Evolutionary conservation across 2,888 invertebrate species (phyloP).

Genomic region (Melanotus villosus): DNA sequence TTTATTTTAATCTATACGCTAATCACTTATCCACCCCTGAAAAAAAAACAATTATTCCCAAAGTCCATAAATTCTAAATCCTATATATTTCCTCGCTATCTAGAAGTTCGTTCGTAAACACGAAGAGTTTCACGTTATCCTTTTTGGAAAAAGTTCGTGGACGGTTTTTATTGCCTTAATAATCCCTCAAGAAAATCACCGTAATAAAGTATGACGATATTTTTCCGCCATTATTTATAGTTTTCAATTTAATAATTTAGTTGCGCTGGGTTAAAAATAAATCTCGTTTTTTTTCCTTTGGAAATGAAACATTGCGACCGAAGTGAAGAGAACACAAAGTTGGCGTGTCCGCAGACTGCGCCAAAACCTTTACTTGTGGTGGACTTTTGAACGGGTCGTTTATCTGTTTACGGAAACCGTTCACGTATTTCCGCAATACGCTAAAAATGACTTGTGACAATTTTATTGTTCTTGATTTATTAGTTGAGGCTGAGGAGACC

Average conservation of each 20-base stretch:
- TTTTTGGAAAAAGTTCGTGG: conserved; percentile 24
- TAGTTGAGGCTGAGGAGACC: too few relatives aligned
- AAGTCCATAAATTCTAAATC: conserved; percentile 31
- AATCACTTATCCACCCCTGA: conserved; percentile 30
- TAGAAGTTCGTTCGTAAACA: conserved; percentile 27
- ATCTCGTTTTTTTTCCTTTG: conserved; percentile 3
- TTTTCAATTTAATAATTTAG: conserved; percentile 29
- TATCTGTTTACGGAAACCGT: conserved; percentile 33
- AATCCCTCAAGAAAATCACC: conserved; percentile 24
- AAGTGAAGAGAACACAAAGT: conserved; percentile 19
- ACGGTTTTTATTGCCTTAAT: conserved; percentile 17
- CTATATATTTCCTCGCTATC: conserved; percentile 35
- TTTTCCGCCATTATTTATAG: conserved; percentile 15
- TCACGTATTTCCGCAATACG: conserved; percentile 48
- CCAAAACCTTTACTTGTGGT: conserved; percentile 25
- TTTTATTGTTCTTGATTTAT: conserved; percentile 44
- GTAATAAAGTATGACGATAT: conserved; percentile 23
- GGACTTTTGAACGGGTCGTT: conserved; percentile 30
- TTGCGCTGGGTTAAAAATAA: conserved; percentile 24
- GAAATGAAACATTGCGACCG: conserved; percentile 26
- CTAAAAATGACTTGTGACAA: conserved; percentile 48
- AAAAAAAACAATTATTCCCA: conserved; percentile 37
- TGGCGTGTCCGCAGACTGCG: conserved; percentile 15
- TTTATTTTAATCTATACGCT: conserved; percentile 18
- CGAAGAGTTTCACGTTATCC: conserved; percentile 14